These are phyloP conservation scores for Salmo trutta DNA, from an alignment of 2,797 vertebrate species.

Conservation along the genomic window DNA sequence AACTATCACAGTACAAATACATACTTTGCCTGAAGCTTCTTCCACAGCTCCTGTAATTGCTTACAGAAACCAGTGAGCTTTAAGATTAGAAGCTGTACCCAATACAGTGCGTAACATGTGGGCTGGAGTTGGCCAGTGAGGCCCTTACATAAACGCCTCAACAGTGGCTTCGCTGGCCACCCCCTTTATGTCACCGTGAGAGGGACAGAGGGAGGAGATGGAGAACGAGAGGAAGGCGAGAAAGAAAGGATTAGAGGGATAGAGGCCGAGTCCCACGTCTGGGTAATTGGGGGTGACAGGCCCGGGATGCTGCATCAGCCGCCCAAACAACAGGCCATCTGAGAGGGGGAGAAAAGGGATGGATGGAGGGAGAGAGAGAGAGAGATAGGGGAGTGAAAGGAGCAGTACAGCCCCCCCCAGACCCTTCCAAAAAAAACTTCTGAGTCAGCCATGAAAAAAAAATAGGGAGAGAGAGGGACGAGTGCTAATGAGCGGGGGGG, in stretches of 20 bases:
- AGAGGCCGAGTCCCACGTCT: slow-evolving; percentile 57
- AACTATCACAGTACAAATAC: too few relatives aligned
- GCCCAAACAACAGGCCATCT: slow-evolving; percentile 54
- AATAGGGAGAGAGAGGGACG: neutral
- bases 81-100: neutral
- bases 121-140: slow-evolving; percentile 1
- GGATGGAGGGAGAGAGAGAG: slow-evolving; percentile 5
- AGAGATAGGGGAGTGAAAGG: neutral
- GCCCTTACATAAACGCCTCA: slow-evolving; percentile 22
- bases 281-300: slow-evolving; percentile 69
- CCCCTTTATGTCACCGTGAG: slow-evolving; percentile 29
- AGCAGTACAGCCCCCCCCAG: neutral
- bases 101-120: neutral
- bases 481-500: neutral
- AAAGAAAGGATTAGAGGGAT: slow-evolving; percentile 49
- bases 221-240: slow-evolving; percentile 18
- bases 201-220: slow-evolving; percentile 30
- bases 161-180: slow-evolving; percentile 27
- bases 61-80: too few relatives aligned
- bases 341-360: slow-evolving; percentile 22
- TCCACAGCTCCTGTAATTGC: too few relatives aligned
- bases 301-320: slow-evolving; percentile 54
- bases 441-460: neutral
- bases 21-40: too few relatives aligned
- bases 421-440: neutral